Percentiles rank a stretch among this genome's conserved stretches.
These are phyloP conservation scores for Pachydiplax longipennis DNA, from an alignment of 2,888 invertebrate genomes.

Conservation along the genomic window DNA sequence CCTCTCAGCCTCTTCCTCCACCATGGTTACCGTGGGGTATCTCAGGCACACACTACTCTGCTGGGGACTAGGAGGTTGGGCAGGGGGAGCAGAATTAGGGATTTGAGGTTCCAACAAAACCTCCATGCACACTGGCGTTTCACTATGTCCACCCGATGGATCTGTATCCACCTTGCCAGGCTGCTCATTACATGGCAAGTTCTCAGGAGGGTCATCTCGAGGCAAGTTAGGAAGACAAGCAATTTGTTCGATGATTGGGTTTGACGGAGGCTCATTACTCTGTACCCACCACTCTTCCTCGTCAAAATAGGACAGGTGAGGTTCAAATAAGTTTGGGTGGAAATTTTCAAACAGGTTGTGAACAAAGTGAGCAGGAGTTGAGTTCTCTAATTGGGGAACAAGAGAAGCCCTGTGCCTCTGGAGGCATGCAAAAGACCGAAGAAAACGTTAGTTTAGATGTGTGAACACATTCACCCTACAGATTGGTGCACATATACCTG, in stretches of 20 bases:
- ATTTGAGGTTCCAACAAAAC: conserved; percentile 26
- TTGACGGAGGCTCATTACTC: neutral
- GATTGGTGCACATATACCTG: neutral
- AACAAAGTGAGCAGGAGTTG: neutral
- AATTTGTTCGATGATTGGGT: neutral
- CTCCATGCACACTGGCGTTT: conserved; percentile 7
- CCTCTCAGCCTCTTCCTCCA: conserved; percentile 18
- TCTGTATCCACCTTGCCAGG: conserved; percentile 18
- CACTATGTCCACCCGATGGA: conserved; percentile 7
- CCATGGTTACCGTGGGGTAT: conserved; percentile 13
- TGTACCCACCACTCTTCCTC: neutral
- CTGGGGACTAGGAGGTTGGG: conserved; percentile 34
- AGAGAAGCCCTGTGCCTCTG: conserved; percentile 35
- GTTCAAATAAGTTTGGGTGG: neutral
- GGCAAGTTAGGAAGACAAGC: neutral
- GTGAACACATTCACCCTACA: conserved; percentile 6
- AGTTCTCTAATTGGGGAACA: neutral
- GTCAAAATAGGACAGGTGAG: neutral
- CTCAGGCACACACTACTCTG: conserved; percentile 36
- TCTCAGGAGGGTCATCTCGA: conserved; percentile 8
- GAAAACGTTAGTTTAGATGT: conserved; percentile 20
- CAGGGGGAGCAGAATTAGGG: neutral
- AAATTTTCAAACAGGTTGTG: neutral
- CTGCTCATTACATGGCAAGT: conserved; percentile 7
- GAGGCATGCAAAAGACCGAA: conserved; percentile 39